Base-by-base conservation (phyloP, 1,140 invertebrate species). In the Pseudomyrmex pallidus region DNA sequence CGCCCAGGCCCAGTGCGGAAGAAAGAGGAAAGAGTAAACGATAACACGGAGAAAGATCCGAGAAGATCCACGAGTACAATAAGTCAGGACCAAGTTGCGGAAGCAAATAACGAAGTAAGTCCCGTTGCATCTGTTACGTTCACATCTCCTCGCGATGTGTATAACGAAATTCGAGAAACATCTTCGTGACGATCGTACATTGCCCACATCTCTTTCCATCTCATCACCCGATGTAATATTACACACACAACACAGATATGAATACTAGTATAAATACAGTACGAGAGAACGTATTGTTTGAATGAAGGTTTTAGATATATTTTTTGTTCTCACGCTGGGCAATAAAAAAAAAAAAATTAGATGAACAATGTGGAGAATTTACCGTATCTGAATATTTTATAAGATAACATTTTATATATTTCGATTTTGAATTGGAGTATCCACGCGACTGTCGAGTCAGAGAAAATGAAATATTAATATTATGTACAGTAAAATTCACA, bases 21-120 rank as follows among this genome's bases (percentile, higher is more conserved):
- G 10, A 46, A 12, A 70, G 66, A 50, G 13, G 10, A 15, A 20
- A 48, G 50, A 64, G 15, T 20, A 17, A 35, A 17, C 63, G 48
- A 50, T 20, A 82, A 52, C 8, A 7, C 20, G n/a, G 64, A 52
- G 76, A 68, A 62, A 1, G 35, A 46, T 12, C 52, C 35, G 62
- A 68, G 35, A 78, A 25, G 76, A 70, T 17, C 54, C 52, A 59
- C 20, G 59, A 48, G 52, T 25, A n/a, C 64, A 66, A 70, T 78
- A 80, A 70, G 15, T 12, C 54, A 80, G 76, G 54, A 64, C 12
- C 46, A 50, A 78, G 54, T 35, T 25, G 20, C 54, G 44, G 59
- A 48, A 70, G 46, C 66, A 20, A 72, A 35, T 72, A 80, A 80
- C 76, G 15, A 80, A 80, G 76, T 80, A 80, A 80, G 76, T 80